These are phyloP conservation scores for Campylomormyrus numenius DNA, from an alignment of 2,113 vertebrate species.

Conservation along the genomic window DNA sequence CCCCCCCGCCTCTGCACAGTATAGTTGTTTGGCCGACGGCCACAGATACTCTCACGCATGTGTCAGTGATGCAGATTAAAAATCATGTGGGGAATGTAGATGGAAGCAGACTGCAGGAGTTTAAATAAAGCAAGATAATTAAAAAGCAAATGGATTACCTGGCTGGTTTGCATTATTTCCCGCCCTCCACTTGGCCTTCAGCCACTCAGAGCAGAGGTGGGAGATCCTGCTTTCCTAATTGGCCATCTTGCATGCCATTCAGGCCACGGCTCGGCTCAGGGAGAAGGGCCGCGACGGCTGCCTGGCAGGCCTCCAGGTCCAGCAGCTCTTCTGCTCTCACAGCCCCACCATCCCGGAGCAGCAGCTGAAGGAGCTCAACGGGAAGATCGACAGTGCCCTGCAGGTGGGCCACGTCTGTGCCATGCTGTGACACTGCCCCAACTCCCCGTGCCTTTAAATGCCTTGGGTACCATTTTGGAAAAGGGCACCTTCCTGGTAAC, in stretches of 20 bases:
- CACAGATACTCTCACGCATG: not conserved
- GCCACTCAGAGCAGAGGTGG: not conserved
- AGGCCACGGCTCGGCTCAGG: slow-evolving; percentile 84
- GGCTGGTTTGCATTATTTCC: not conserved
- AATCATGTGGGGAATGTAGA: not conserved
- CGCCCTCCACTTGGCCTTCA: not conserved
- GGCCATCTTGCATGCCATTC: slow-evolving; percentile 17
- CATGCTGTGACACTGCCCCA: not conserved
- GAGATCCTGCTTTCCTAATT: not conserved
- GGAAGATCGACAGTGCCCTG: slow-evolving; percentile 91
- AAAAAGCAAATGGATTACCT: not conserved
- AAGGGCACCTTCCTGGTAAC: not conserved
- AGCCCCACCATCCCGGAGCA: slow-evolving; percentile 87
- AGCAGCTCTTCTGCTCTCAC: slow-evolving; percentile 96
- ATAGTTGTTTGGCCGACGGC: not conserved
- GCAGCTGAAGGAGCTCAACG: slow-evolving; percentile 91
- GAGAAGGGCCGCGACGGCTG: slow-evolving; percentile 85
- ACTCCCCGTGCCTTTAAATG: not conserved
- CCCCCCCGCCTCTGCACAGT: not conserved
- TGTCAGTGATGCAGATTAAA: not conserved
- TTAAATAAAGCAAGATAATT: not conserved
- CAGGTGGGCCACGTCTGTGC: slow-evolving; percentile 62
- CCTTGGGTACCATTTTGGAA: not conserved
- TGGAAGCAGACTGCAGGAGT: not conserved
- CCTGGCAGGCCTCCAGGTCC: slow-evolving; percentile 92